phyloP scores from a whole-genome alignment of 2,113 vertebrate genomes.

The Melanocharis versteri region DNA sequence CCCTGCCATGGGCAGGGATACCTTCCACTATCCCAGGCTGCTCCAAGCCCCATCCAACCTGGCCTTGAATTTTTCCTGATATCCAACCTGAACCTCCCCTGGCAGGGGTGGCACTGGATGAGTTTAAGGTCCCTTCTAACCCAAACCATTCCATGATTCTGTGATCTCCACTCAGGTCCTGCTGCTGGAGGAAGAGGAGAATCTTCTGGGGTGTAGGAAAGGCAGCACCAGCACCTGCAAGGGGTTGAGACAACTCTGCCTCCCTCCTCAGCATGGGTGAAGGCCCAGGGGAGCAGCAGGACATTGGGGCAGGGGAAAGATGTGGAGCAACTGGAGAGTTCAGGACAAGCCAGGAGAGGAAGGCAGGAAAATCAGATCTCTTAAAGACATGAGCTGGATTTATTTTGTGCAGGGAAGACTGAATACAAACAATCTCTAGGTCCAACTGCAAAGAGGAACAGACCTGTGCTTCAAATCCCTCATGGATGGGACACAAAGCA shows the following conservation, averaged over 20 bases:
- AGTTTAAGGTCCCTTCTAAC: background rate
- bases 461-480: too few species aligned
- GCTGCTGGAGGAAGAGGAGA: background rate
- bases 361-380: background rate
- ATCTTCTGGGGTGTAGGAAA: background rate
- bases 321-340: background rate
- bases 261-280: background rate
- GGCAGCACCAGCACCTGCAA: background rate
- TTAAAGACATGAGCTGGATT: background rate
- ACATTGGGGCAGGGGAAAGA: background rate
- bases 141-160: background rate
- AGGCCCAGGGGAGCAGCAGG: background rate
- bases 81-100: background rate
- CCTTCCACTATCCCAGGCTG: background rate
- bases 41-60: background rate
- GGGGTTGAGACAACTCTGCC: background rate
- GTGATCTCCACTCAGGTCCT: background rate
- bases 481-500: background rate
- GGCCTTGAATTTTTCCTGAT: background rate
- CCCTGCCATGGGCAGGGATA: background rate
- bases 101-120: background rate
- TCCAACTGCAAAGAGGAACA: background rate
- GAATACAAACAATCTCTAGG: background rate
- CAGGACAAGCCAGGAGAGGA: background rate
- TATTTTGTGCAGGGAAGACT: background rate